Base-by-base conservation (phyloP, 2,113 vertebrate species). In the Motacilla alba region DNA sequence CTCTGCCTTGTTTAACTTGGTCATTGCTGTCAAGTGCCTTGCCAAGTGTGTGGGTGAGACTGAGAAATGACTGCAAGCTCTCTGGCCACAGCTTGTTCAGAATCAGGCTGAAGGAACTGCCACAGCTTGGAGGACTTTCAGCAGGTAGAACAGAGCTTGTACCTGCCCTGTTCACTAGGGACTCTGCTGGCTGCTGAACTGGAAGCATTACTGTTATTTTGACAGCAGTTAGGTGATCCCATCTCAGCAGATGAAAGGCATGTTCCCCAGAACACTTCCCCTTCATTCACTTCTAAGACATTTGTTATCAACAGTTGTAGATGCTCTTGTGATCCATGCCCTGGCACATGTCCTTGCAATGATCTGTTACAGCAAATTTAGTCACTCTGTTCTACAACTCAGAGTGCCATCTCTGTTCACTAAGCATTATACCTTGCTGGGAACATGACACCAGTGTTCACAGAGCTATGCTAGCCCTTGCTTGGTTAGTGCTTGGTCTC, bases 131-230 rank as follows among this genome's bases (percentile, higher is more conserved):
- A 67, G 31, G 23, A 92, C 7, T 79, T 60, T 22, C 46, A 58
- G 41, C 28, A 62, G 20, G 9, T 28, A 35, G 21, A 39, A 9
- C 33, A 89, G 52, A 66, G 7, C 43, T 75, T 1, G 3, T 72
- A 60, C 49, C 44, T 64, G 15, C 30, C 9, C 15, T 66, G 21
- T 30, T 69, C 14, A 31, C 10, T 0, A 0, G 1, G 7, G 26
- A 8, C 5, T 79, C 30, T 89, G 24, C 20, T 3, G 4, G 7
- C 15, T 69, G 58, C 46, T 39, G 53, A 50, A 27, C 23, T 68
- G 77, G 49, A 82, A 72, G 5, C 9, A 26, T 44, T 67, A 46
- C 15, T 70, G 43, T 62, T 67, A 15, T 47, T 95, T 82, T 33
- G 19, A 15, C 53, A 79, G 46, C 49, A 69, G 46, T 24, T 87